Base-by-base conservation (phyloP, 2,888 invertebrate species). In the Microplitis manilae region DNA sequence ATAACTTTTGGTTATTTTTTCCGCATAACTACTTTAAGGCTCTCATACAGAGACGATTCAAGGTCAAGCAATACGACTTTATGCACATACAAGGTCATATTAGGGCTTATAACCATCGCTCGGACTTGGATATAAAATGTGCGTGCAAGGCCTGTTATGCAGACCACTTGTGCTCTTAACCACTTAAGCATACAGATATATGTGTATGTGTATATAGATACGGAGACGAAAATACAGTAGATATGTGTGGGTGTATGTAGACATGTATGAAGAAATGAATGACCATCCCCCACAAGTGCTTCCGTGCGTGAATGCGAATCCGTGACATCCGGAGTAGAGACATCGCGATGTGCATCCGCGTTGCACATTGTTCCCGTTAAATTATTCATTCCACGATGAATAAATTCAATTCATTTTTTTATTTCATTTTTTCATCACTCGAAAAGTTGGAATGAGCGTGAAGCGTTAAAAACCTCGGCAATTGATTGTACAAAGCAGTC, bases 311-410 rank as follows among this genome's bases (percentile, higher is more conserved):
- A 71, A 68, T 74, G 71, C 71, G 50, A 64, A 68, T 78, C 76
- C 76, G 78, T 78, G 78, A 74, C 76, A 74, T 75, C 76, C 78
- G 59, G 68, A 30, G 40, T 68, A 15, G 38, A 38, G 8, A 13
- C 50, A 50, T 50, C 50, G 50, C 50, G 38, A 71, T 6, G 30
- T 60, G 30, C 71, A 60, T 71, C 61, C 59, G 61, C 71, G 71
- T 61, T 59, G 59, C 71, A 71, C 71, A 30, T 72, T 50, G 38
- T 67, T 77, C 70, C 60, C 50, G 67, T 65, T 65, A 20, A 73
- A 61, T 70, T 75, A 72, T 75, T 75, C 68, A 62, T 75, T 38
- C 60, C 62, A 59, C 39, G 20, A 30, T 67, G 59, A 75, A 72
- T 68, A 60, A 61, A 67, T 70, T 41, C 6, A 17, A 71, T 75